phyloP scores from a whole-genome alignment of 2,797 vertebrate species.

The Mastacembelus armatus region DNA sequence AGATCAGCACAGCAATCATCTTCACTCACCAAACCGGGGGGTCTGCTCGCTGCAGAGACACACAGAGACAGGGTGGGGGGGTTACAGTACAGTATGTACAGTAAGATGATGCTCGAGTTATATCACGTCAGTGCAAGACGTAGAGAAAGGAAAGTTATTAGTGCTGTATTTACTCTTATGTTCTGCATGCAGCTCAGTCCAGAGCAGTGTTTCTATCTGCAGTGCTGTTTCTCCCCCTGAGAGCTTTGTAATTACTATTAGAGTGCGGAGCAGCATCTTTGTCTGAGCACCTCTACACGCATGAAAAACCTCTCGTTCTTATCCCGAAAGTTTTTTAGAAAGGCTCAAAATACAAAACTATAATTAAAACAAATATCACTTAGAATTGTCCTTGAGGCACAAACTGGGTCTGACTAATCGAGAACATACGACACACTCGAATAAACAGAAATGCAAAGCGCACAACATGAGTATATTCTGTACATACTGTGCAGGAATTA shows the following conservation, averaged over 20 bases:
- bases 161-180: background rate
- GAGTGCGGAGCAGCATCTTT: constrained; percentile 8
- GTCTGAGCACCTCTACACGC: constrained; percentile 10
- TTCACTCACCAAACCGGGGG: constrained; percentile 75
- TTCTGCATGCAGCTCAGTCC: constrained; percentile 16
- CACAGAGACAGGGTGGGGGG: background rate
- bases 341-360: background rate
- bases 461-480: background rate
- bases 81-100: constrained; percentile 3
- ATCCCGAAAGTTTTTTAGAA: background rate
- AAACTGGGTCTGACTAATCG: background rate
- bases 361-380: background rate
- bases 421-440: background rate
- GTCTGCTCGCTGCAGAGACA: constrained; percentile 87
- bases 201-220: constrained; percentile 53
- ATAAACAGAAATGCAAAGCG: background rate
- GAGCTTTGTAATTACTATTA: constrained; percentile 3
- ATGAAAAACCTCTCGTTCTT: background rate
- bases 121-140: background rate
- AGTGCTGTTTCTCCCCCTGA: constrained; percentile 35
- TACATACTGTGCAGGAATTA: constrained; percentile 52
- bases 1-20: constrained; percentile 90
- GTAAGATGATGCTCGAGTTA: background rate
- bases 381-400: background rate
- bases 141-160: background rate